A percentile compares a stretch with the other conserved stretches of the same genome.
These are phyloP conservation scores for Epirrita christyi DNA, from an alignment of 2,888 invertebrate species.

Conservation along the genomic window DNA sequence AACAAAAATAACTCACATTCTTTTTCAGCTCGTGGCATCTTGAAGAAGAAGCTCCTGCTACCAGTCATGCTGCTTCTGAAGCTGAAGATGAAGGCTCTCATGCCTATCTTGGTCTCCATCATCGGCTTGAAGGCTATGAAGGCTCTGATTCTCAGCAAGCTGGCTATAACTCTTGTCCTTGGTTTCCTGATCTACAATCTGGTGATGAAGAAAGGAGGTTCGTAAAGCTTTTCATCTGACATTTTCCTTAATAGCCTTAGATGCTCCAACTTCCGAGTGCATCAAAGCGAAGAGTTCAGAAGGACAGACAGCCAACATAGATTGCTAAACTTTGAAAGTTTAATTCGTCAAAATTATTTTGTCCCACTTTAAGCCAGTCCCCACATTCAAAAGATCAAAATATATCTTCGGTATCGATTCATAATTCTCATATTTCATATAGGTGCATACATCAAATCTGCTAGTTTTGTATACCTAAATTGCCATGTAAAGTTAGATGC, in stretches of 20 bases:
- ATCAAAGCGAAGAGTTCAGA: no score
- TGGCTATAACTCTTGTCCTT: slow-evolving; percentile 91
- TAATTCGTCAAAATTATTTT: neutral
- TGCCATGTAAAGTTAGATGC: no score
- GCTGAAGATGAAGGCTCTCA: slow-evolving; percentile 92
- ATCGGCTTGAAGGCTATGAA: slow-evolving; percentile 93
- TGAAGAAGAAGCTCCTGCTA: slow-evolving; percentile 93
- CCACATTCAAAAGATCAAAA: no score
- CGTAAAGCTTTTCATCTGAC: slow-evolving; percentile 49
- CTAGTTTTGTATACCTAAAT: no score
- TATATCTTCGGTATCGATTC: no score
- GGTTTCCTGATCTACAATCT: slow-evolving; percentile 93
- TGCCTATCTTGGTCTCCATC: slow-evolving; percentile 92
- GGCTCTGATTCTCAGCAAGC: slow-evolving; percentile 92
- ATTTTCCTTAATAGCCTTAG: no score
- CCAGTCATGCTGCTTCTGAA: slow-evolving; percentile 92
- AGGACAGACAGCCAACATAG: no score
- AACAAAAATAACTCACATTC: slow-evolving; percentile 28
- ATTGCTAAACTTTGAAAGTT: neutral
- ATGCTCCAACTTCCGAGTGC: neutral
- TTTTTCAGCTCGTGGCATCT: slow-evolving; percentile 88
- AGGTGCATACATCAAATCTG: no score
- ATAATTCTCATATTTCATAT: no score
- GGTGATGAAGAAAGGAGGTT: slow-evolving; percentile 90
- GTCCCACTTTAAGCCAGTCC: neutral